phyloP scores from a whole-genome alignment of 1,140 invertebrate species.

The Diorhabda sublineata region DNA sequence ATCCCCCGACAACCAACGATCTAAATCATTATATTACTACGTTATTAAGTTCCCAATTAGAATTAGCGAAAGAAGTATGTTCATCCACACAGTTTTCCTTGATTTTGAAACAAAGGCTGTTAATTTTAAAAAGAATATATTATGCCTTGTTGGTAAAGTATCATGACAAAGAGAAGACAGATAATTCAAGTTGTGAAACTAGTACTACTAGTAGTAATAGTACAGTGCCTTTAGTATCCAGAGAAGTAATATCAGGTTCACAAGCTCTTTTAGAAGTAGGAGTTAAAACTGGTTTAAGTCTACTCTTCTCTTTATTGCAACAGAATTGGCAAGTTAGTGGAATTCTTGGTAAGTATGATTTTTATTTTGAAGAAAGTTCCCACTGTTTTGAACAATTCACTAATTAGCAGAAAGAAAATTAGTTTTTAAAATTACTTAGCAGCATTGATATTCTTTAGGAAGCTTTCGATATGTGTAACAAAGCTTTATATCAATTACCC shows the following conservation, averaged over 20 bases:
- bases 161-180: slow-evolving; percentile 50
- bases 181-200: slow-evolving; percentile 29
- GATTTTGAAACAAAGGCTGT: slow-evolving; percentile 54
- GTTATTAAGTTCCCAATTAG: slow-evolving; percentile 53
- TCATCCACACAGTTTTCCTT: slow-evolving; percentile 56
- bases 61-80: slow-evolving; percentile 53
- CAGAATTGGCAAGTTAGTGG: slow-evolving; percentile 56
- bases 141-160: slow-evolving; percentile 56
- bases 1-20: slow-evolving; percentile 50
- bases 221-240: slow-evolving; percentile 9
- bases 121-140: slow-evolving; percentile 59
- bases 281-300: slow-evolving; percentile 59
- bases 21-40: slow-evolving; percentile 54
- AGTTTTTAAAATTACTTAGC: too few species aligned
- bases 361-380: not conserved
- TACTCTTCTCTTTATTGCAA: slow-evolving; percentile 58
- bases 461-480: too few species aligned
- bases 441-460: too few species aligned
- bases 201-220: slow-evolving; percentile 16
- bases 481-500: too few species aligned
- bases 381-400: too few species aligned
- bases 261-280: slow-evolving; percentile 62
- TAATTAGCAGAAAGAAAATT: too few species aligned
- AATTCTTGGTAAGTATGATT: slow-evolving; percentile 21
- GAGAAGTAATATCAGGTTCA: slow-evolving; percentile 44